Conservation (phyloP, 2,113 vertebrate species). For the Corydoras sp. region DNA sequence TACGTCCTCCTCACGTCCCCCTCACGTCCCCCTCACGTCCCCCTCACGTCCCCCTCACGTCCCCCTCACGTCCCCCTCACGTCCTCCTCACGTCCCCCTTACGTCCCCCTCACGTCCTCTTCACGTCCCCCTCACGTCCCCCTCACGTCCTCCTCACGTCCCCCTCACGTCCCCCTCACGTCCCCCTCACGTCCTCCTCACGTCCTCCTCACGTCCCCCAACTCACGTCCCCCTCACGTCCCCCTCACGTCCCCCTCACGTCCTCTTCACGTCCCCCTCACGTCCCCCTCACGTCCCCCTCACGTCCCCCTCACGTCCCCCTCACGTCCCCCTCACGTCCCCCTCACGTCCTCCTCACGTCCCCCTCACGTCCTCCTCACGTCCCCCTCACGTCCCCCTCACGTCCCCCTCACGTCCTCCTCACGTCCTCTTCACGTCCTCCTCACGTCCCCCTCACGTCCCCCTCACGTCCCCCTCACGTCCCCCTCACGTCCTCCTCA, state of each 20-base stretch:
- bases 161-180: not conserved
- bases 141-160: not conserved
- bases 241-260: too few species aligned
- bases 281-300: not conserved
- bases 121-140: too few species aligned
- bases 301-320: too few species aligned
- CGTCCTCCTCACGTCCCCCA: not conserved
- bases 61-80: not conserved
- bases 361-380: not conserved
- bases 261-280: not conserved
- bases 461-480: too few species aligned
- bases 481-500: not conserved
- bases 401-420: not conserved
- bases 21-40: not conserved
- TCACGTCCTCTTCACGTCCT: not conserved
- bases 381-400: too few species aligned
- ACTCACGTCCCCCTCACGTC: conserved; percentile 5
- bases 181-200: not conserved
- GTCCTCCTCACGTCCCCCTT: not conserved
- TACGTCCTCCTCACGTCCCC: not conserved
- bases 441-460: conserved; percentile 5
- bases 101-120: conserved; percentile 8
- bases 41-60: too few species aligned
- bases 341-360: not conserved
- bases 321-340: too few species aligned